Conservation (phyloP, 1,140 invertebrate genomes). For the Melanaphis sacchari region DNA sequence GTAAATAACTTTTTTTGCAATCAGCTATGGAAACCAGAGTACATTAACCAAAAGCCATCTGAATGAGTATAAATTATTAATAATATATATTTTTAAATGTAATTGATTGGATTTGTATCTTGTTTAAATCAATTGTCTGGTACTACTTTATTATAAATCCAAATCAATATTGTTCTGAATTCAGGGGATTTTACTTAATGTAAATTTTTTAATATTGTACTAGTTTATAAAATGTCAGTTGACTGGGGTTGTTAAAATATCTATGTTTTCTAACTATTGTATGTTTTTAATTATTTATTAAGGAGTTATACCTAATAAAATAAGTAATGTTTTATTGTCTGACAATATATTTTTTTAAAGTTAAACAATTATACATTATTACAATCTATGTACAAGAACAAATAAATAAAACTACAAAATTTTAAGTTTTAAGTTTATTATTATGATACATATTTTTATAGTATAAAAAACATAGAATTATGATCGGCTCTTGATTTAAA, state of each 20-base stretch:
- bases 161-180: conserved; percentile 20
- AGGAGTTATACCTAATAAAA: background rate
- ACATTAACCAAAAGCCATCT: conserved; percentile 62
- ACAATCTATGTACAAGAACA: background rate
- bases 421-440: background rate
- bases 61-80: conserved; percentile 27
- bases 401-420: conserved; percentile 3
- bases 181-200: background rate
- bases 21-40: conserved; percentile 69
- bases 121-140: background rate
- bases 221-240: background rate
- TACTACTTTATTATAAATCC: conserved; percentile 6
- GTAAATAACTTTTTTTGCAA: conserved; percentile 68
- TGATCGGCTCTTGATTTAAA: background rate
- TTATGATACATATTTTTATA: background rate
- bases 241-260: conserved; percentile 33
- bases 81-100: background rate
- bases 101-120: background rate
- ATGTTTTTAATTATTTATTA: conserved; percentile 29
- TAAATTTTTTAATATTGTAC: background rate
- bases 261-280: conserved; percentile 1
- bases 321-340: background rate
- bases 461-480: background rate
- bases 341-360: background rate
- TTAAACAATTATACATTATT: background rate